A percentile compares a stretch with the other conserved stretches of the same genome.
Conservation (phyloP, 2,113 vertebrate species). For the Tachuris rubrigastra region DNA sequence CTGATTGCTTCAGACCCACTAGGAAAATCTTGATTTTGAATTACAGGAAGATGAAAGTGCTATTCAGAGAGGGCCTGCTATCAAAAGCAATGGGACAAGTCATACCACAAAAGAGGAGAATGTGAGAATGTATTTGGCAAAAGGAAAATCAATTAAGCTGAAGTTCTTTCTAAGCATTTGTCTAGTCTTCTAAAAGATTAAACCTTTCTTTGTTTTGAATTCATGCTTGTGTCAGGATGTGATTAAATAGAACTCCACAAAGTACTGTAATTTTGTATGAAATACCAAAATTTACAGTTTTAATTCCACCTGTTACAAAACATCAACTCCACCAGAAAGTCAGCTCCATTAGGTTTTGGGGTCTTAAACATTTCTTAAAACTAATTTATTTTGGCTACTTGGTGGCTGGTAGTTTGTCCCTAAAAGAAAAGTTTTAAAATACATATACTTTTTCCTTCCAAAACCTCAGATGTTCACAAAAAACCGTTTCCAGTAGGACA, state of each 20-base stretch:
- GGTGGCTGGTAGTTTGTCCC: neutral
- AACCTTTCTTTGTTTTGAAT: neutral
- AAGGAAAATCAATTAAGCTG: neutral
- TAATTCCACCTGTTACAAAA: neutral
- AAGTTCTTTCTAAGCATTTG: neutral
- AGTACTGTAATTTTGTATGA: neutral
- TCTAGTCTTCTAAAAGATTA: neutral
- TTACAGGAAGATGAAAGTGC: neutral
- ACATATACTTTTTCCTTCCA: neutral
- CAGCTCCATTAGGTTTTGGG: neutral
- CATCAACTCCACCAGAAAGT: neutral
- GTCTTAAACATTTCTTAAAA: neutral
- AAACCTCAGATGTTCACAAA: neutral
- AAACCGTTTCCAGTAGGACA: neutral
- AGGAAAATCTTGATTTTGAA: neutral
- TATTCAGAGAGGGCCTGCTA: neutral
- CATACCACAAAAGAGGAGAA: neutral
- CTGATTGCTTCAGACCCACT: neutral
- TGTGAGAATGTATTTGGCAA: neutral
- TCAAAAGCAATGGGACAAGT: neutral
- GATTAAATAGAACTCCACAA: neutral
- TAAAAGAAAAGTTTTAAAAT: neutral
- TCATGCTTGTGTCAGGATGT: neutral
- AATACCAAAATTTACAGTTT: neutral
- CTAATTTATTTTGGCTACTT: neutral